Evolutionary conservation across 2,797 vertebrate genomes (phyloP).

Genomic region (Sciurus carolinensis): DNA sequence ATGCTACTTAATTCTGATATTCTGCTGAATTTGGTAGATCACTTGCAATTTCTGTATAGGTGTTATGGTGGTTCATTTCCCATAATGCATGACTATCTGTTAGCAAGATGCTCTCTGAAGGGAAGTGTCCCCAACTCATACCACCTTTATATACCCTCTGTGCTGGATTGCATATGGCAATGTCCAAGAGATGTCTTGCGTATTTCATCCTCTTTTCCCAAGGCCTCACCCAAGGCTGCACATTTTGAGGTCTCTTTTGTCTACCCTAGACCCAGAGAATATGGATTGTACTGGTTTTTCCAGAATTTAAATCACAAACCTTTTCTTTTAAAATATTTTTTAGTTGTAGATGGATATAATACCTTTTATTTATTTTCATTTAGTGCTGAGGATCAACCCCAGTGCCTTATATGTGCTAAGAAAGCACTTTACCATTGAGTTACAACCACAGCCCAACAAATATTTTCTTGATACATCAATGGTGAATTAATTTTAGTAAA

Average conservation of each 20-base stretch:
- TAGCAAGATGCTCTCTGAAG: not conserved
- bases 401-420: too few relatives aligned
- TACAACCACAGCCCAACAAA: too few relatives aligned
- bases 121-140: not conserved
- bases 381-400: too few relatives aligned
- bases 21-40: not conserved
- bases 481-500: not conserved
- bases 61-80: not conserved
- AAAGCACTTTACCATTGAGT: too few relatives aligned
- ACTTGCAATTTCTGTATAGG: not conserved
- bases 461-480: not conserved
- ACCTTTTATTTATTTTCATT: too few relatives aligned
- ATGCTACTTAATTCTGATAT: not conserved
- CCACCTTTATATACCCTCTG: not conserved
- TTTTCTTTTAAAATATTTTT: too few relatives aligned
- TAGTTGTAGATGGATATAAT: too few relatives aligned
- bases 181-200: too few relatives aligned
- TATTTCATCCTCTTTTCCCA: not conserved
- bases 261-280: not conserved
- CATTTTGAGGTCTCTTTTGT: not conserved
- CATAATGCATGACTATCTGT: fast-evolving
- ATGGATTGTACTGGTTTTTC: not conserved
- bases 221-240: not conserved
- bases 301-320: not conserved
- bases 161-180: not conserved